These are phyloP conservation scores for Apodemus sylvaticus DNA, from an alignment of 2,113 vertebrate species.

Conservation along the genomic window DNA sequence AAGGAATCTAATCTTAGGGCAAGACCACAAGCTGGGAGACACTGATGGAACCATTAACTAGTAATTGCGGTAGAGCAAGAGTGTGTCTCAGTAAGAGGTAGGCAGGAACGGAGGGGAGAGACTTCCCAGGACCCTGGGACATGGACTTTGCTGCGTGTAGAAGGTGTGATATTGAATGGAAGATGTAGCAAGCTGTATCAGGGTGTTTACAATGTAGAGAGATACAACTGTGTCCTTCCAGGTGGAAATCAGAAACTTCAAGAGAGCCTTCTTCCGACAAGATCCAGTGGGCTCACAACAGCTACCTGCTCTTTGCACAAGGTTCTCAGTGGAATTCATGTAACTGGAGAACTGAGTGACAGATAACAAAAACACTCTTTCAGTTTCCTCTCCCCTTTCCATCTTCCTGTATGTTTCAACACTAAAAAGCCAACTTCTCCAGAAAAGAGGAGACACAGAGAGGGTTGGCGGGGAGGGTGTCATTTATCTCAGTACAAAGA, in stretches of 20 bases:
- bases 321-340: neutral
- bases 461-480: neutral
- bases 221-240: neutral
- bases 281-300: neutral
- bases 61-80: neutral
- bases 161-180: neutral
- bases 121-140: neutral
- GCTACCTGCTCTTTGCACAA: neutral
- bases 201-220: neutral
- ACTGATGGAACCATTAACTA: neutral
- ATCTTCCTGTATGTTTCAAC: neutral
- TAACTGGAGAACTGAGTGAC: neutral
- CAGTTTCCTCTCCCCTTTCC: fast-evolving
- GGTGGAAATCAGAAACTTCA: neutral
- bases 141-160: neutral
- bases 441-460: neutral
- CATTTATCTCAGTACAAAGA: neutral
- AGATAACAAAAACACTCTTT: too few relatives aligned
- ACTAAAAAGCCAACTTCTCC: neutral
- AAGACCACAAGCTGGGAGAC: neutral
- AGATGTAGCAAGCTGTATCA: fast-evolving
- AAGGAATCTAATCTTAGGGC: neutral
- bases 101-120: neutral
- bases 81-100: neutral
- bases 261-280: neutral